Evolutionary conservation across 2,113 vertebrate genomes (phyloP).

Genomic region (Dipodomys ordii): DNA sequence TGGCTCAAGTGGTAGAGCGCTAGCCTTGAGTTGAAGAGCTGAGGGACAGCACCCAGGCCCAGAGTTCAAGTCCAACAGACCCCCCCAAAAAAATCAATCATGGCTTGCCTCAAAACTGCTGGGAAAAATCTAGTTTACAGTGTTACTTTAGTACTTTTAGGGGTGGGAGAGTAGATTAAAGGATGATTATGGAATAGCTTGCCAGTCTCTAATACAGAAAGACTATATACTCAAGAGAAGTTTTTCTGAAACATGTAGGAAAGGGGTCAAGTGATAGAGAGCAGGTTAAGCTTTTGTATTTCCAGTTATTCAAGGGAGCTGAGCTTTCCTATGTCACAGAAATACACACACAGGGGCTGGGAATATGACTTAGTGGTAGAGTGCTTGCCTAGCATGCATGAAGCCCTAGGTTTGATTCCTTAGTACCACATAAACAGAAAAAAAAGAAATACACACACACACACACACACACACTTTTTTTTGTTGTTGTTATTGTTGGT

Average conservation of each 20-base stretch:
- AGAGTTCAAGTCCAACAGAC: too few species aligned
- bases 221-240: background rate
- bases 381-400: too few species aligned
- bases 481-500: too few species aligned
- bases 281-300: background rate
- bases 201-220: background rate
- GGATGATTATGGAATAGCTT: background rate
- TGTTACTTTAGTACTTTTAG: background rate
- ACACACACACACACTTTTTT: too few species aligned
- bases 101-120: background rate
- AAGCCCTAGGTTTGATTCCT: too few species aligned
- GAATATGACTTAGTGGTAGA: too few species aligned
- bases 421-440: too few species aligned
- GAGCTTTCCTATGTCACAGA: background rate
- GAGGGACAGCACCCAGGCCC: too few species aligned
- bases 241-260: background rate
- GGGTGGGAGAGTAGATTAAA: background rate
- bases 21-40: too few species aligned
- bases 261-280: background rate
- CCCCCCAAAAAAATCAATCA: too few species aligned
- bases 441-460: too few species aligned
- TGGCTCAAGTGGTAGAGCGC: too few species aligned
- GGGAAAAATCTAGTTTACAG: fast-evolving
- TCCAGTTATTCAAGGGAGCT: background rate
- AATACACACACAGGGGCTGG: background rate